Evolutionary conservation across 2,888 invertebrate genomes (phyloP), one percentile per base, ranked within the genome.

Genomic region (Caenorhabditis sp.): DNA sequence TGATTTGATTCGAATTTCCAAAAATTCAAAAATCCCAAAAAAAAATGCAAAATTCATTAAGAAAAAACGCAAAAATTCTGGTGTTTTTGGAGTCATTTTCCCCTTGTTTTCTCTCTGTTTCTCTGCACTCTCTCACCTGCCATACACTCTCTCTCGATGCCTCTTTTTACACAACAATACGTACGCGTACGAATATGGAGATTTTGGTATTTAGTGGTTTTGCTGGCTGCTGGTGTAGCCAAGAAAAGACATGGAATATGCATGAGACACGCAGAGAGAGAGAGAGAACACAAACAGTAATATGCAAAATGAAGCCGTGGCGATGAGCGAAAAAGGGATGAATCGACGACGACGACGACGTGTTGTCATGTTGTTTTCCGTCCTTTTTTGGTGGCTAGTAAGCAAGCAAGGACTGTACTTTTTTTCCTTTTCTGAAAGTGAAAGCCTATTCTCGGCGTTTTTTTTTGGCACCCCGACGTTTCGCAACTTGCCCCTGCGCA

Each of bases 111-210:
- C 53, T 32, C 15, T 9, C 9, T 51, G 8, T 51, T 61, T 70
- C 28, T 35, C n/a, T 18, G 13, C 51, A 35, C 26, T 26, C 32
- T 55, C 44, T n/a, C 32, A 11, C 22, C 55, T n/a, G n/a, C 28
- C 32, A 20, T 20, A 24, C 32, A 55, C 22, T 51, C 40, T 64
- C 37, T 61, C 56, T 51, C 8, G n/a, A n/a, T n/a, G n/a, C n/a
- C n/a, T n/a, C n/a, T n/a, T 71, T 79, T 70, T 71, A 70, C 60
- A 64, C 70, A 65, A 71, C 67, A 71, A 67, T 71, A 67, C 65
- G 64, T 47, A 69, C 18, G 37, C 18, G 51, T 71, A 67, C 65
- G 64, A 58, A 69, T 26, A 60, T 28, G 51, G 44, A 76, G 67
- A 74, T 62, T 40, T 28, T 47, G 15, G 58, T n/a, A n/a, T n/a